Percentiles rank a stretch among this genome's conserved stretches.
Evolutionary conservation across 64 coral and sea anemone species (phyloP).

Genomic region (Stichodactyla helianthus): DNA sequence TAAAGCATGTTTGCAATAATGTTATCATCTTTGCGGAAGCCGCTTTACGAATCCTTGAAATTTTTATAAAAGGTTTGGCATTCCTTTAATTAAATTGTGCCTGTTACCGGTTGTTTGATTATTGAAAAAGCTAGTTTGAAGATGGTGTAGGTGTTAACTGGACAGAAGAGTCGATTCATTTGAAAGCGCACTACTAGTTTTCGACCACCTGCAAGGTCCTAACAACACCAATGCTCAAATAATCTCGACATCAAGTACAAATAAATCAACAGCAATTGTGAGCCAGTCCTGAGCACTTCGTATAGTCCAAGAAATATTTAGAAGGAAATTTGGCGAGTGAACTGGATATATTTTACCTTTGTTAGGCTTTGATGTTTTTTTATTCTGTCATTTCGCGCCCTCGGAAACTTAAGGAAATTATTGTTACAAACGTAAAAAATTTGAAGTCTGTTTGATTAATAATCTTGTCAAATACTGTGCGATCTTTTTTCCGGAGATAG

Average conservation of each 20-base stretch:
- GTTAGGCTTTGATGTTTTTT: not conserved
- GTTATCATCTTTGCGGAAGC: not conserved
- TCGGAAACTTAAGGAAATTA: not conserved
- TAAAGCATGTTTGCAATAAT: not conserved
- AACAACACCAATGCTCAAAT: not conserved
- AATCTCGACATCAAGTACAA: not conserved
- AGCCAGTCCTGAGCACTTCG: not conserved
- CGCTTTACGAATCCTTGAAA: not conserved
- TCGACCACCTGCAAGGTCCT: not conserved
- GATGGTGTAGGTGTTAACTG: not conserved
- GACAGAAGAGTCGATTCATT: not conserved
- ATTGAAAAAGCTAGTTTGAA: not conserved
- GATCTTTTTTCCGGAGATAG: not conserved
- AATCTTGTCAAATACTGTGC: not conserved
- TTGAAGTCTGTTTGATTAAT: not conserved
- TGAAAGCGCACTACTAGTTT: not conserved
- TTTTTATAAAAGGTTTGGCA: not conserved
- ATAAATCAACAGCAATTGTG: not conserved
- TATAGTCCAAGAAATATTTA: not conserved
- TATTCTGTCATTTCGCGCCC: not conserved
- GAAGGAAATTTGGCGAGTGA: not conserved
- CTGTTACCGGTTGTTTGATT: not conserved
- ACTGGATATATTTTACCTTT: not conserved
- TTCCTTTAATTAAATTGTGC: slow-evolving; percentile 3
- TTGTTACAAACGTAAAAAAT: not conserved